Base-by-base conservation (phyloP, 2,888 invertebrate species). In the Rhogogaster chlorosoma region DNA sequence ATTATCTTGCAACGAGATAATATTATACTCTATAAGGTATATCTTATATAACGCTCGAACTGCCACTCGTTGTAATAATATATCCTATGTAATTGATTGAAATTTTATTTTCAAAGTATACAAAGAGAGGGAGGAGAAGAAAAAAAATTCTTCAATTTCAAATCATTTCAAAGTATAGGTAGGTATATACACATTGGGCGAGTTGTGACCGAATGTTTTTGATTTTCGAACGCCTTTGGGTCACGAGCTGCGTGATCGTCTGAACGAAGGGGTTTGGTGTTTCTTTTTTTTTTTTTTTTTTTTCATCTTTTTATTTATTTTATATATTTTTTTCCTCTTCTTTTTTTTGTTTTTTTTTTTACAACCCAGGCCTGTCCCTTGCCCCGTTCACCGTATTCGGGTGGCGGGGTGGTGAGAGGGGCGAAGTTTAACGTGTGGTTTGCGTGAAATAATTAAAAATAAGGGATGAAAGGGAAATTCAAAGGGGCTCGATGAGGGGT, bases 391-490 rank as follows among this genome's bases (percentile, higher is more conserved):
- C n/a, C 29, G 82, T 64, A 36, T 57, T 29, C 84, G 82, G 67
- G n/a, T n/a, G n/a, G n/a, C n/a, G n/a, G n/a, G n/a, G n/a, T n/a
- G n/a, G n/a, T n/a, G n/a, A n/a, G n/a, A n/a, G n/a, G 82, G 64
- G 88, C 88, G 88, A 88, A 86, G 38, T 80, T 80, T 80, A 80
- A 32, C 57, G 57, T 80, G 57, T 80, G 57, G 80, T 80, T 80
- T 80, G 61, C 57, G 61, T 61, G 87, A 86, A 89, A 89, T 90
- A 89, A 90, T 90, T 89, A 90, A 89, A 90, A 89, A 89, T 86
- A 88, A 87, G 86, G 87, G 89, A 88, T 88, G 88, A 89, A 89
- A 89, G 89, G 85, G 88, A 70, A 83, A 67, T 83, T 83, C 83
- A 70, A 64, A 70, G 67, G 45, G 70, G 67, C 83, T 67, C 67